Conservation (phyloP, 2,797 vertebrate genomes). For the Anniella stebbinsi region DNA sequence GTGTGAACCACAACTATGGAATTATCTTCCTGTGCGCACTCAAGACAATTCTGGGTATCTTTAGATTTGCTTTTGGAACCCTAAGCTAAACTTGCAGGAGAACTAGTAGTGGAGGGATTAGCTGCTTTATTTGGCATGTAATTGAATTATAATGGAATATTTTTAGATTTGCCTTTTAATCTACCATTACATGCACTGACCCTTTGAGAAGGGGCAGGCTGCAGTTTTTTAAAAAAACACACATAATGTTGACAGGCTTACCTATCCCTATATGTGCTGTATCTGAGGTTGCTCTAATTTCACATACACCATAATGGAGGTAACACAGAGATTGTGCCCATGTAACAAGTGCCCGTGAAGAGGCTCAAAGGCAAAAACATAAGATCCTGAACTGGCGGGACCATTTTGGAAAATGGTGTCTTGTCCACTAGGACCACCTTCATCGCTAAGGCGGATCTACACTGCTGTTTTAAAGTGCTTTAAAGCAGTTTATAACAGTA, state of each 20-base stretch:
- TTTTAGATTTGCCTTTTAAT: not conserved
- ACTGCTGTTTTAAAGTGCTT: too few relatives aligned
- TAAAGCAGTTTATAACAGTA: too few relatives aligned
- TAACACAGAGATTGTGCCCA: not conserved
- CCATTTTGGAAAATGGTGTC: too few relatives aligned
- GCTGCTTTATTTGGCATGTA: not conserved
- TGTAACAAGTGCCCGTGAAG: not conserved
- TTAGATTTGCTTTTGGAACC: not conserved
- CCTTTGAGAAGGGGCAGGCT: not conserved
- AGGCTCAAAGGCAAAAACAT: not conserved
- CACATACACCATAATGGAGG: not conserved
- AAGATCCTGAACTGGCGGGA: not conserved
- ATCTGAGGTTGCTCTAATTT: not conserved
- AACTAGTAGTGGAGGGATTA: not conserved
- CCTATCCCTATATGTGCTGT: not conserved
- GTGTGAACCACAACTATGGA: not conserved
- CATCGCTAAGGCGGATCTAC: too few relatives aligned
- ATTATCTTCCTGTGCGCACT: not conserved
- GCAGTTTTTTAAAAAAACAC: not conserved
- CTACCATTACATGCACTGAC: not conserved
- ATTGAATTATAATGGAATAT: not conserved
- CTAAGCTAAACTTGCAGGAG: not conserved
- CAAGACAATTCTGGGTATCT: not conserved
- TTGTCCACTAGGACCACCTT: not conserved
- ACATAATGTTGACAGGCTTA: not conserved